Evolutionary conservation across 2,797 vertebrate species (phyloP).

Genomic region (Brachymystax lenok): DNA sequence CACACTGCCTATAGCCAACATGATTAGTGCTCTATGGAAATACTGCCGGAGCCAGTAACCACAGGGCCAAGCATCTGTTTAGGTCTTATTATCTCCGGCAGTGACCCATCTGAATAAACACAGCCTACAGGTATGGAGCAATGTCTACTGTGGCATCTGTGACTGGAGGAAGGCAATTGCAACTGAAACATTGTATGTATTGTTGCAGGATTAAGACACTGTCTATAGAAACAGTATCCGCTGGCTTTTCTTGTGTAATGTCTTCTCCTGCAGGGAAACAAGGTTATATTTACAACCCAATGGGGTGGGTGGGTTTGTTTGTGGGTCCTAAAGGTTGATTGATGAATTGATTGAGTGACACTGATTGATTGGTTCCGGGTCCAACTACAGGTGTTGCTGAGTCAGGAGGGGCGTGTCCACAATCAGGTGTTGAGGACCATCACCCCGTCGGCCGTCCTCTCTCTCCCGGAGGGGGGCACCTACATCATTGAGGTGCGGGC

Average conservation of each 20-base stretch:
- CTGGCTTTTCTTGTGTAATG: too few relatives aligned
- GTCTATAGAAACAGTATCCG: neutral
- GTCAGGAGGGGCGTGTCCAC: slow-evolving; percentile 90
- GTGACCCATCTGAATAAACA: neutral
- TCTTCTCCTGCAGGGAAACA: too few relatives aligned
- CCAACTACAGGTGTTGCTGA: slow-evolving; percentile 83
- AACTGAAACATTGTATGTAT: neutral
- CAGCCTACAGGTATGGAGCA: too few relatives aligned
- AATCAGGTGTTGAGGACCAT: slow-evolving; percentile 93
- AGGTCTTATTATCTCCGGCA: neutral
- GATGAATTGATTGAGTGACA: neutral
- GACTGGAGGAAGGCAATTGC: neutral
- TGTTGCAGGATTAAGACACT: too few relatives aligned
- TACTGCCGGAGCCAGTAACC: neutral
- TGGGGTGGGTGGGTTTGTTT: too few relatives aligned
- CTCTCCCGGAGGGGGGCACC: slow-evolving; percentile 89
- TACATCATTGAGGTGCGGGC: slow-evolving; percentile 93
- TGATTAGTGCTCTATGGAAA: neutral
- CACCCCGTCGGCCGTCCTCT: slow-evolving; percentile 87
- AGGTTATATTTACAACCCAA: too few relatives aligned
- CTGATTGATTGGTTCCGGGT: neutral
- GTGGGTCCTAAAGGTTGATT: neutral
- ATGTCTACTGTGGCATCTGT: neutral
- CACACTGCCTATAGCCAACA: neutral
- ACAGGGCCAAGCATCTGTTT: neutral